Evolutionary conservation across 2,797 vertebrate genomes (phyloP).

Genomic region (Acestrorhynchus altus): DNA sequence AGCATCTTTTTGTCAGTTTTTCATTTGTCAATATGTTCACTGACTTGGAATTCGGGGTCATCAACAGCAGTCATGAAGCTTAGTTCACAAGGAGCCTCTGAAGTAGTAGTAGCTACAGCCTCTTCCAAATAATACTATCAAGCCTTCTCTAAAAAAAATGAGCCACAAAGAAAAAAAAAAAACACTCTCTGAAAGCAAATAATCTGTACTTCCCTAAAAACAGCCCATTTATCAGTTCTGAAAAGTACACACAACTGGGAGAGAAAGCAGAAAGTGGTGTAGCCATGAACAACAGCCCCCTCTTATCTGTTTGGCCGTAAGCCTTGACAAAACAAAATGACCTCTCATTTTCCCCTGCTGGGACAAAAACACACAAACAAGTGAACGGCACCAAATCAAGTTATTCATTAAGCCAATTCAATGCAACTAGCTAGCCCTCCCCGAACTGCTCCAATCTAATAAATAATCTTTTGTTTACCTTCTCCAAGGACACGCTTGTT

Average conservation of each 20-base stretch:
- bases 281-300: constrained; percentile 40
- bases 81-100: not conserved
- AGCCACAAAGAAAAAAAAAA: not conserved
- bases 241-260: constrained; percentile 13
- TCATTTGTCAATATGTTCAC: not conserved
- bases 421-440: constrained; percentile 27
- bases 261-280: not conserved
- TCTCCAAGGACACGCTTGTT: constrained; percentile 85
- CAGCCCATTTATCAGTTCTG: not conserved
- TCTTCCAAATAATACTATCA: not conserved
- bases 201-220: not conserved
- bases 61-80: no score
- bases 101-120: no score
- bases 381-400: constrained; percentile 58
- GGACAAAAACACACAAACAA: constrained; percentile 61
- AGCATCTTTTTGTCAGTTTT: not conserved
- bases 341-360: constrained; percentile 36
- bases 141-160: not conserved
- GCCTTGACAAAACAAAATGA: constrained; percentile 48
- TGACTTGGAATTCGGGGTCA: not conserved
- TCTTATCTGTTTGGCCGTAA: constrained; percentile 45
- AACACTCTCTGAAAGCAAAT: not conserved
- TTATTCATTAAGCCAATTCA: constrained; percentile 73
- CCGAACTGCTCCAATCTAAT: constrained; percentile 53
- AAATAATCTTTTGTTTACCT: constrained; percentile 87